Evolutionary conservation across 2,113 vertebrate species (phyloP), one percentile per base, ranked within the genome.

Genomic region (Corydoras maculifer): DNA sequence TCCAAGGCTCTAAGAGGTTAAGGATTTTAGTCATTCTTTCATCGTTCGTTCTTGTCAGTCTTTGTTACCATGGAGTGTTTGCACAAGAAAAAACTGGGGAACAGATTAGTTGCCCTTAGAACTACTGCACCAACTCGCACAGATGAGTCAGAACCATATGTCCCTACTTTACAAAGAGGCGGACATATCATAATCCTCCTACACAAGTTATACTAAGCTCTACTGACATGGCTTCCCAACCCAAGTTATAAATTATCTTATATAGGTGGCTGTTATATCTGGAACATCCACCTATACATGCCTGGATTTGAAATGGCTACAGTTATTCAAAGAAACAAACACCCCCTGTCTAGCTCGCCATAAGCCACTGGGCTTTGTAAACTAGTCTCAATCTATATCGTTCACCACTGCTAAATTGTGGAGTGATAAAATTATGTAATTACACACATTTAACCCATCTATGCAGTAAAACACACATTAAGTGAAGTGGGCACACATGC

Each of bases 101-200:
- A 29, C 25, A 7, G 13, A 48, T 3, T 15, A 8, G 14, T 51
- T 15, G 9, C 1, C 18, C 8, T 61, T 25, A 62, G 32, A 6
- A 9, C 51, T 63, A n/a, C 53, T 63, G 31, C 30, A 65, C 18
- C 18, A 58, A 65, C 69, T 64, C 61, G 51, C 11, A n/a, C 4
- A 57, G 61, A 63, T 71, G 53, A 57, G 15, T 64, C 51, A 71
- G 4, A 5, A 12, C 13, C 10, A 3, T 12, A 10, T 53, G 51
- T 53, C 51, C 51, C 51, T 53, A 53, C 13, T 53, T 14, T 14
- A 25, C 12, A 32, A n/a, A 49, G 18, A 14, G 18, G 48, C 15
- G 25, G 4, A n/a, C 32, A 25, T 31, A 31, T 62, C 49, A 53
- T 70, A 5, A 55, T 13, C 9, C 31, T 29, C 14, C n/a, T 62